phyloP scores from a whole-genome alignment of 2,113 vertebrate species.

The Gavia stellata region DNA sequence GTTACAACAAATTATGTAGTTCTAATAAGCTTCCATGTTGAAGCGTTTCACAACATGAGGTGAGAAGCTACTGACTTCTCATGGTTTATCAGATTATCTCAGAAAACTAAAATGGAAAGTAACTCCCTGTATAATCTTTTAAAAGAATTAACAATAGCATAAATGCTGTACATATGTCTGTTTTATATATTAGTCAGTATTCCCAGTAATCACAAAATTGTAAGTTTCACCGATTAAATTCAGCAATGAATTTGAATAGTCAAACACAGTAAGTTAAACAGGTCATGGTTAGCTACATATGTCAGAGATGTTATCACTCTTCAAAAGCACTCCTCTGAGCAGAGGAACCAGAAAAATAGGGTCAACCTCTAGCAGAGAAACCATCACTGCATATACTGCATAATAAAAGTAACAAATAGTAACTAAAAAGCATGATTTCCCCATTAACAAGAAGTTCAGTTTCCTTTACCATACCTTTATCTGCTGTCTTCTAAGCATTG shows the following conservation, averaged over 20 bases:
- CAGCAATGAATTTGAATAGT: neutral
- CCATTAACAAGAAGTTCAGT: neutral
- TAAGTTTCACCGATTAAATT: neutral
- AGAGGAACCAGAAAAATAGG: neutral
- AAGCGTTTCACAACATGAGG: neutral
- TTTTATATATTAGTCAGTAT: neutral
- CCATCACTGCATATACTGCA: neutral
- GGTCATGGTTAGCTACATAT: neutral
- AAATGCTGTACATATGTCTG: neutral
- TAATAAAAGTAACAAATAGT: neutral
- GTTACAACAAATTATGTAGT: neutral
- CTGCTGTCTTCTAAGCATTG: conserved; percentile 93
- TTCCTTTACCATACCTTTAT: conserved; percentile 84
- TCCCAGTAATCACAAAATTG: neutral
- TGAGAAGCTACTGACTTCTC: neutral
- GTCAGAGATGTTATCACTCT: neutral
- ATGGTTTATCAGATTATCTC: neutral
- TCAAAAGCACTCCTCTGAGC: neutral
- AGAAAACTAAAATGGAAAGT: neutral
- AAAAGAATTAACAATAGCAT: neutral
- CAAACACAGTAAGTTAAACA: neutral
- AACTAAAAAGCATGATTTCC: neutral
- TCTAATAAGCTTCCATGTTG: neutral
- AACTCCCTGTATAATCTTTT: neutral
- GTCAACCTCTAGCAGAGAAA: neutral